A percentile compares a stretch with the other conserved stretches of the same genome.
These are phyloP conservation scores for Melieria crassipennis DNA, from an alignment of 2,888 invertebrate genomes.

Conservation along the genomic window DNA sequence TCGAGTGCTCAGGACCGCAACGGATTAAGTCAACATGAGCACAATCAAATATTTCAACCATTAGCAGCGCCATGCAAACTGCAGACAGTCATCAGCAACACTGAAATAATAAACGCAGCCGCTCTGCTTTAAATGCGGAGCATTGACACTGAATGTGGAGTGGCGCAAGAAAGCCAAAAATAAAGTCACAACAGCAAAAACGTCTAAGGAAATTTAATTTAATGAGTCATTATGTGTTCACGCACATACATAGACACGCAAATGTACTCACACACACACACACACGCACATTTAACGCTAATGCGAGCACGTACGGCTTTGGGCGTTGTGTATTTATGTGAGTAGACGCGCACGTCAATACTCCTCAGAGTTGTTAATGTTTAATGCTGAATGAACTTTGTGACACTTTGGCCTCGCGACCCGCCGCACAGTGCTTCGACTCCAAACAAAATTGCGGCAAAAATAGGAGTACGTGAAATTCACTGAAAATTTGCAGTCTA, in stretches of 20 bases:
- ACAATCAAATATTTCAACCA: neutral
- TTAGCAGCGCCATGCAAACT: neutral
- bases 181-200: too few species aligned
- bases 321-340: neutral
- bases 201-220: constrained; percentile 45
- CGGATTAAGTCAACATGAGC: neutral
- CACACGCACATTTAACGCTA: neutral
- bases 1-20: constrained; percentile 38
- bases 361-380: constrained; percentile 24
- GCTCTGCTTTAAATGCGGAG: too few species aligned
- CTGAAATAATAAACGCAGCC: constrained; percentile 5
- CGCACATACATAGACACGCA: constrained; percentile 26
- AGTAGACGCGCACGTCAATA: constrained; percentile 11
- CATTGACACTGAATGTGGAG: too few species aligned
- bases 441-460: too few species aligned
- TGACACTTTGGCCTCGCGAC: constrained; percentile 41
- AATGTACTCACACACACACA: constrained; percentile 37
- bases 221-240: constrained; percentile 53
- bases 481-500: too few species aligned
- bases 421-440: too few species aligned
- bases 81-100: neutral
- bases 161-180: too few species aligned
- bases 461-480: too few species aligned
- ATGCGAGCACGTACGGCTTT: neutral
- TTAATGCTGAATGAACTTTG: constrained; percentile 49